Conservation (phyloP, 1,140 invertebrate genomes). For the Frieseomelitta varia region DNA sequence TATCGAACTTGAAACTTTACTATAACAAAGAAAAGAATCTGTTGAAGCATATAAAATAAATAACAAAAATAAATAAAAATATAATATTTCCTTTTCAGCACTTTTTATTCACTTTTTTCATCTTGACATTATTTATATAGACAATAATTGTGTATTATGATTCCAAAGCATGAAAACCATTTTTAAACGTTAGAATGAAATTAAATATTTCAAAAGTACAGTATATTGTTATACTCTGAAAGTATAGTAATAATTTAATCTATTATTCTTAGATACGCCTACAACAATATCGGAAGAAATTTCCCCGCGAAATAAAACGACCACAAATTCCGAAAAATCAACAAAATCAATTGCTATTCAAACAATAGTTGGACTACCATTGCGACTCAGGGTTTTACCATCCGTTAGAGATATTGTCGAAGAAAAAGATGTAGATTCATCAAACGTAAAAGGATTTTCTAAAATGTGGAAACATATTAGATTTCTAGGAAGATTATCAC, state of each 20-base stretch:
- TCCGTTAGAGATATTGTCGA: constrained; percentile 73
- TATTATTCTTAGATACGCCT: constrained; percentile 58
- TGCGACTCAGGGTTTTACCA: constrained; percentile 81
- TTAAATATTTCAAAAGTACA: neutral
- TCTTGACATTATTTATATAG: neutral
- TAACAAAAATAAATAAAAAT: neutral
- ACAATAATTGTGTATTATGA: neutral
- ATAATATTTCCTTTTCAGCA: neutral
- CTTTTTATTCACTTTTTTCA: neutral
- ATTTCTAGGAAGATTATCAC: constrained; percentile 76
- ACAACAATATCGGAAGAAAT: constrained; percentile 66
- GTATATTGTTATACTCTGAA: neutral
- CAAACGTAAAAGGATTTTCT: constrained; percentile 64
- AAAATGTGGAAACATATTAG: constrained; percentile 72
- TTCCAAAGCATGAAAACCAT: neutral
- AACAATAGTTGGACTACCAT: constrained; percentile 78
- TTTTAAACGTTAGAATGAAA: neutral
- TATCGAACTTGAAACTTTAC: neutral
- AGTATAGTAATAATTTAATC: neutral
- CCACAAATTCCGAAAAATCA: constrained; percentile 39
- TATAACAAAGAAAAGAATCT: too few relatives aligned
- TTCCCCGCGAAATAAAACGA: constrained; percentile 54
- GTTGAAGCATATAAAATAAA: too few relatives aligned
- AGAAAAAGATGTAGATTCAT: constrained; percentile 55
- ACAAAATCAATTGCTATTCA: constrained; percentile 78